Base-by-base conservation (phyloP, 64 coral and sea anemone species). In the Trachythela sp. region DNA sequence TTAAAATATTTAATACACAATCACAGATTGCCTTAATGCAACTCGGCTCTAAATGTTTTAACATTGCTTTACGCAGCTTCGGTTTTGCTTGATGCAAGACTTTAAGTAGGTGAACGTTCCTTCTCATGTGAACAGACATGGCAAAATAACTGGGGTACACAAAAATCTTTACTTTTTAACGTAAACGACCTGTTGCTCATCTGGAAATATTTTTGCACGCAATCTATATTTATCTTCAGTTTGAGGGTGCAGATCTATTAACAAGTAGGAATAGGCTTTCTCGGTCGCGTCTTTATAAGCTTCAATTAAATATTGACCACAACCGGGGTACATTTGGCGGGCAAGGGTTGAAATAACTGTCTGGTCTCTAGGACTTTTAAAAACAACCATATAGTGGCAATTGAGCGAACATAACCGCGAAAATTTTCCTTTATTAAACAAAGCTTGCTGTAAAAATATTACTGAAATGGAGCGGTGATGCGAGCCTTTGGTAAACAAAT, bases 221-320 rank as follows among this genome's bases (percentile, higher is more conserved):
- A 91, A 22, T 24, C 89, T 91, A 75, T 84, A 91, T 38, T 91
- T 30, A 52, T 91, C 90, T 48, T 36, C 36, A 14, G 90, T 91
- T 30, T 59, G 85, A 11, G 90, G 39, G 42, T 91, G 84, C 40
- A 91, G 31, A 30, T 86, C 89, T 29, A 85, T 50, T 2, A 70
- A 85, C 29, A 92, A 67, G 58, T 92, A 87, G 14, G 84, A 70
- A 59, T 77, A 92, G 15, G 90, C 40, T 77, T 85, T 87, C 8
- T 37, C 40, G 0, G 86, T 68, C 0, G 90, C 90, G 45, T 92
- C 67, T 80, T 92, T 48, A 83, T 87, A 87, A 48, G 70, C 48
- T 14, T 92, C 36, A 8, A 92, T 51, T 26, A 92, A 77, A 48
- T 87, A 87, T 39, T 84, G n/a, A 40, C 84, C 86, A n/a, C 34